phyloP scores from a whole-genome alignment of 2,888 invertebrate genomes.

The Volucella bombylans region DNA sequence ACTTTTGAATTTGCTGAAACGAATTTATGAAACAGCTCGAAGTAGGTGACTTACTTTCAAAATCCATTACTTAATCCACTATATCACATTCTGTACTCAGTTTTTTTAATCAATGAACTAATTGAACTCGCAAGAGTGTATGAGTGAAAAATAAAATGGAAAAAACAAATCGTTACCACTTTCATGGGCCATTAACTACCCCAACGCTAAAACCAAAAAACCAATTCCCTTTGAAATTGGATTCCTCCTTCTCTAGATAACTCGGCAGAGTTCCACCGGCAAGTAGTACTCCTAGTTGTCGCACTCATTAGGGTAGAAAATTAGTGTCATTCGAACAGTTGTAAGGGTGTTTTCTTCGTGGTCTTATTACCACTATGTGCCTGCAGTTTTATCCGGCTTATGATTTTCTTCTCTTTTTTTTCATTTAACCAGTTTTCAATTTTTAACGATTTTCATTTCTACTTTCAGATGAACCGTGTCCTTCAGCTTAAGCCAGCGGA shows the following conservation, averaged over 20 bases:
- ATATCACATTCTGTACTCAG: too few relatives aligned
- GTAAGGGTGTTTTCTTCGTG: conserved; percentile 5
- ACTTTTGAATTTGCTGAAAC: too few relatives aligned
- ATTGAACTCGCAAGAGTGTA: conserved; percentile 45
- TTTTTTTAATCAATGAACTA: conserved; percentile 49
- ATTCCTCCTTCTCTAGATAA: conserved; percentile 22
- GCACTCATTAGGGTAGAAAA: conserved; percentile 21
- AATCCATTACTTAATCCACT: too few relatives aligned
- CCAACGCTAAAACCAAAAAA: conserved; percentile 11
- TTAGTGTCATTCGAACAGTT: conserved; percentile 41
- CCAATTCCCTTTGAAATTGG: conserved; percentile 62
- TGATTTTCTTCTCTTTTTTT: conserved; percentile 2
- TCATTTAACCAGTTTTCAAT: not conserved
- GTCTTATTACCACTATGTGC: not conserved
- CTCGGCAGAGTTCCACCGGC: conserved; percentile 39
- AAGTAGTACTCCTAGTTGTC: conserved; percentile 16
- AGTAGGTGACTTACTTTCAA: too few relatives aligned
- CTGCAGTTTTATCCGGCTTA: not conserved
- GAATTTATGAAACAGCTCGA: too few relatives aligned
- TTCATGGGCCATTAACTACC: conserved; percentile 65
- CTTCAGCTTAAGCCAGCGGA: conserved; percentile 99
- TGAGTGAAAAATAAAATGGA: too few relatives aligned
- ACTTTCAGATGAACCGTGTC: conserved; percentile 99
- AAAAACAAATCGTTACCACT: conserved; percentile 53
- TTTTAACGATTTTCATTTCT: conserved; percentile 64